Evolutionary conservation across 2,888 invertebrate genomes (phyloP).

Genomic region (Drosophila aldrichi): DNA sequence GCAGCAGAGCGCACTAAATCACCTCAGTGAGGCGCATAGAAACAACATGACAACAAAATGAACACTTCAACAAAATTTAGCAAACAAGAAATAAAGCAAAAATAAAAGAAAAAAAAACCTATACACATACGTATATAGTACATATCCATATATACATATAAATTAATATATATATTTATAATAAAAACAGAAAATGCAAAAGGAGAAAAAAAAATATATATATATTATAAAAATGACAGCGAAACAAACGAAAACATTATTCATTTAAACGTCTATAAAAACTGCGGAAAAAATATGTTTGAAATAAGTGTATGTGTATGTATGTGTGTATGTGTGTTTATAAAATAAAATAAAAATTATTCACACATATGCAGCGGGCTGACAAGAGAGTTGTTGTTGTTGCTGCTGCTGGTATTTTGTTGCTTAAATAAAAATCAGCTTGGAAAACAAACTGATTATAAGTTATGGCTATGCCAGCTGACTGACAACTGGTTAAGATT

Average conservation of each 20-base stretch:
- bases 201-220: constrained; percentile 9
- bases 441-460: constrained; percentile 77
- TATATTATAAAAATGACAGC: constrained; percentile 50
- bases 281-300: constrained; percentile 54
- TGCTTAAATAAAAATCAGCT: constrained; percentile 48
- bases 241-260: constrained; percentile 79
- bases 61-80: constrained; percentile 75
- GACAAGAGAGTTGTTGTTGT: constrained; percentile 59
- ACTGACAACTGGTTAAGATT: constrained; percentile 75
- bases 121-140: not conserved
- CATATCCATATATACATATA: not conserved
- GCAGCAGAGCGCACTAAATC: constrained; percentile 76
- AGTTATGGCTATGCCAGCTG: constrained; percentile 74
- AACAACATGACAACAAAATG: constrained; percentile 82
- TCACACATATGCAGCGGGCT: constrained; percentile 58
- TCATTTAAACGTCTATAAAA: constrained; percentile 80
- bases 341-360: constrained; percentile 53
- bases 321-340: constrained; percentile 2
- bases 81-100: constrained; percentile 63
- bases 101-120: constrained; percentile 8
- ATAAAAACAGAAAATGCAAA: constrained; percentile 28
- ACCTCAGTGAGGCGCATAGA: constrained; percentile 69
- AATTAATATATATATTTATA: constrained; percentile 1
- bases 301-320: constrained; percentile 28
- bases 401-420: constrained; percentile 31